These are phyloP conservation scores for Tiaroga cobitis DNA, from an alignment of 2,797 vertebrate genomes.

Conservation along the genomic window DNA sequence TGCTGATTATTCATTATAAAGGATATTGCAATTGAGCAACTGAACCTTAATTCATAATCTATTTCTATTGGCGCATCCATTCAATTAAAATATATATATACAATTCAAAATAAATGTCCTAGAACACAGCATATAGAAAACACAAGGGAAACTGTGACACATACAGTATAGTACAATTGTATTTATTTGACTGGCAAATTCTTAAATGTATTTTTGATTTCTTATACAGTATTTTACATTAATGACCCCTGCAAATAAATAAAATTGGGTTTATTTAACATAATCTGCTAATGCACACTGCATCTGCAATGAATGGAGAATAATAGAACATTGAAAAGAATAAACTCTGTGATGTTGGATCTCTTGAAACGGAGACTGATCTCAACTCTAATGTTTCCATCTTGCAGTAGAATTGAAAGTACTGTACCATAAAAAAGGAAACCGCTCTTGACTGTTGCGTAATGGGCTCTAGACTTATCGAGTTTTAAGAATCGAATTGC, in stretches of 20 bases:
- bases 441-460: not conserved
- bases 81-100: not conserved
- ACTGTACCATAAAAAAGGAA: not conserved
- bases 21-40: not conserved
- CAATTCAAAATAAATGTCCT: not conserved
- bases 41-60: not conserved
- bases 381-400: not conserved
- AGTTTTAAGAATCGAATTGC: slow-evolving; percentile 9
- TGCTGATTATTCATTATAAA: not conserved
- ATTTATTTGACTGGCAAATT: not conserved
- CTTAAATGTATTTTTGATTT: not conserved
- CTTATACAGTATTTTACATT: not conserved
- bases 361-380: not conserved
- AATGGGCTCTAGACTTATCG: not conserved
- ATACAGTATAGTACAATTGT: not conserved
- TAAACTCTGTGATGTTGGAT: no score
- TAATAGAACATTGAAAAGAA: not conserved
- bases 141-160: not conserved
- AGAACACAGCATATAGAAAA: not conserved
- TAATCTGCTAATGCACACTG: not conserved
- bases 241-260: not conserved
- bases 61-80: not conserved
- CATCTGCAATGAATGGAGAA: not conserved
- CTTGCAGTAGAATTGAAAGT: not conserved
- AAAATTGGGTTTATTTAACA: not conserved